phyloP scores from a whole-genome alignment of 2,797 vertebrate genomes.

The Craterocephalus amniculus region DNA sequence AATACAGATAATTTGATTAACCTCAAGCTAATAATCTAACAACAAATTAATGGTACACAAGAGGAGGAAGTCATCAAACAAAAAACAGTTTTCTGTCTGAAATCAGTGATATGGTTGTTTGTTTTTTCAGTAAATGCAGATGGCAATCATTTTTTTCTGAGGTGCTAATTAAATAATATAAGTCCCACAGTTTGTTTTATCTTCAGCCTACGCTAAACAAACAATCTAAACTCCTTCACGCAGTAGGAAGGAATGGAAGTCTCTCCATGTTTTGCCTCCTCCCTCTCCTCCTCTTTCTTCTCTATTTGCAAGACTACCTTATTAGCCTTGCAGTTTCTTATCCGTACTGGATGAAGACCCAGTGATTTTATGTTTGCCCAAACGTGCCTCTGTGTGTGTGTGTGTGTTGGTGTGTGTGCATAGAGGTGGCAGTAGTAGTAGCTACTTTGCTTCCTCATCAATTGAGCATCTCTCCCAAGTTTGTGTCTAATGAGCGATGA shows the following conservation, averaged over 20 bases:
- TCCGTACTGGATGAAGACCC: conserved; percentile 59
- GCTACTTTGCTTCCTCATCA: conserved; percentile 80
- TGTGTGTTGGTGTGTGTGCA: conserved; percentile 11
- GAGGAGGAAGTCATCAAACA: too few species aligned
- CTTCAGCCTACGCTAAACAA: conserved; percentile 51
- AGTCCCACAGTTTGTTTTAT: conserved; percentile 44
- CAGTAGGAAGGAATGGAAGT: conserved; percentile 57
- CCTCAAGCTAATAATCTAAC: too few species aligned
- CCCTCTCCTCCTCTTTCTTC: conserved; percentile 55
- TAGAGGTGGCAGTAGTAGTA: conserved; percentile 44
- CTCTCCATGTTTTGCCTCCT: conserved; percentile 55
- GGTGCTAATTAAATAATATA: conserved; percentile 56
- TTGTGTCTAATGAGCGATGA: conserved; percentile 85
- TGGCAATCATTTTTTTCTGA: conserved; percentile 9
- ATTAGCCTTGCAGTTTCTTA: conserved; percentile 75
- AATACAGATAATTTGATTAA: too few species aligned
- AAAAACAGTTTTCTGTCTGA: background rate
- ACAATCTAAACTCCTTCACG: conserved; percentile 56
- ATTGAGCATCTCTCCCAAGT: conserved; percentile 70
- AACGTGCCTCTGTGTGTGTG: conserved; percentile 1
- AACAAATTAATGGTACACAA: too few species aligned
- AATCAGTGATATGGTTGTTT: conserved; percentile 3
- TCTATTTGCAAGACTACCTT: conserved; percentile 64
- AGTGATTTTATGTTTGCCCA: background rate
- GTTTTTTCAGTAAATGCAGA: conserved; percentile 27